Evolutionary conservation across 2,888 invertebrate species (phyloP).

Genomic region (Tetrapedia diversipes): DNA sequence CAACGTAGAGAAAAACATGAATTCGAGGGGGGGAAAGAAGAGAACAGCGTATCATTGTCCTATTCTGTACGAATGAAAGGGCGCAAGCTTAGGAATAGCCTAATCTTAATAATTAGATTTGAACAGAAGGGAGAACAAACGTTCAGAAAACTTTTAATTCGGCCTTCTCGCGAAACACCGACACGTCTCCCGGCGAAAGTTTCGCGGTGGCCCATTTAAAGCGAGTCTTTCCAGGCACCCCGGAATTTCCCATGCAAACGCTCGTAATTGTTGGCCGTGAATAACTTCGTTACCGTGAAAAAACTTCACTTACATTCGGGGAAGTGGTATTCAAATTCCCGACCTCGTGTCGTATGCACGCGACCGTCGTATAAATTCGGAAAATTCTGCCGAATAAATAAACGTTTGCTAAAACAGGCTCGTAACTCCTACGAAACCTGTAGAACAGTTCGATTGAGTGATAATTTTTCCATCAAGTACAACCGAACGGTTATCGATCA

Average conservation of each 20-base stretch:
- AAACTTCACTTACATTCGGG: slow-evolving; percentile 18
- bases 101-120: slow-evolving; percentile 27
- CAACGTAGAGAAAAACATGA: no score
- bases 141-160: neutral
- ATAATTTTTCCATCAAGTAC: no score
- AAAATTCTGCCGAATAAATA: neutral
- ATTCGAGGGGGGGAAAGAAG: no score
- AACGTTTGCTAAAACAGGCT: neutral
- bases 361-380: slow-evolving; percentile 24
- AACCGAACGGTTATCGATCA: no score
- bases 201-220: slow-evolving; percentile 25
- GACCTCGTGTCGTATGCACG: slow-evolving; percentile 12
- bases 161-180: slow-evolving; percentile 1
- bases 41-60: neutral
- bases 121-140: neutral
- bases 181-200: slow-evolving; percentile 12
- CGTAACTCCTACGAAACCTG: no score
- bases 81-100: neutral
- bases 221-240: slow-evolving; percentile 26
- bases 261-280: slow-evolving; percentile 43
- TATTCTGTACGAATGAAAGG: neutral
- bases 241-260: slow-evolving; percentile 38
- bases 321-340: slow-evolving; percentile 33
- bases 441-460: no score
- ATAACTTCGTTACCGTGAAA: slow-evolving; percentile 41